phyloP scores from a whole-genome alignment of 2,888 invertebrate species.

The Cactoblastis cactorum region DNA sequence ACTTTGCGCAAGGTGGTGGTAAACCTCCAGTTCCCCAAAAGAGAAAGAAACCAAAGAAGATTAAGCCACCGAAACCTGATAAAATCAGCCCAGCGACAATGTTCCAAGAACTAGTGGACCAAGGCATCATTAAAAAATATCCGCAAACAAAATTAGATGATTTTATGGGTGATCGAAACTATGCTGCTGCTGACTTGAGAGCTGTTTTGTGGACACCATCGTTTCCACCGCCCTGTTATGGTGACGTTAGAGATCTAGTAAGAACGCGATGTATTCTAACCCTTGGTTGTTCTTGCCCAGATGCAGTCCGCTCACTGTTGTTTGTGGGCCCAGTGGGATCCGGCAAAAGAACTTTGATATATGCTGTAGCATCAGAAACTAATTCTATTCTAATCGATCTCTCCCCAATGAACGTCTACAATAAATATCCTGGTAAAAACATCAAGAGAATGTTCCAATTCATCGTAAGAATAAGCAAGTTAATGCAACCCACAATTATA shows the following conservation, averaged over 20 bases:
- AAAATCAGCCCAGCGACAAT: constrained; percentile 81
- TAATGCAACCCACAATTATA: constrained; percentile 87
- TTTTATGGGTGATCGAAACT: constrained; percentile 84
- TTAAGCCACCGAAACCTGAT: constrained; percentile 80
- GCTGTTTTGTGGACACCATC: constrained; percentile 58
- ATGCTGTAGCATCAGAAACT: constrained; percentile 87
- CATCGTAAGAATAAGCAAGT: constrained; percentile 81
- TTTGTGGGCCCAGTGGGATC: constrained; percentile 84
- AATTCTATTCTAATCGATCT: constrained; percentile 88
- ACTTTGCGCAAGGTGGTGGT: constrained; percentile 36
- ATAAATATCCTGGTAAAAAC: constrained; percentile 84
- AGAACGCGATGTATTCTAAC: constrained; percentile 81
- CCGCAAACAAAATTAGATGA: constrained; percentile 80
- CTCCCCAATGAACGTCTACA: constrained; percentile 82
- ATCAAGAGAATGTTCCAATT: constrained; percentile 82
- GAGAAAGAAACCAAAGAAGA: constrained; percentile 57
- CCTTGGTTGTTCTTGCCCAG: constrained; percentile 63
- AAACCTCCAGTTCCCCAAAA: constrained; percentile 47
- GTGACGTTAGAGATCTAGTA: constrained; percentile 81
- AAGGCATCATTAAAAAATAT: constrained; percentile 83
- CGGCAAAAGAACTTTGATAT: constrained; percentile 85
- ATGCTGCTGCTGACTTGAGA: constrained; percentile 76
- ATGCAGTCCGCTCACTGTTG: constrained; percentile 79
- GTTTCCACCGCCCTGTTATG: constrained; percentile 76
- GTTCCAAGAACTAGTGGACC: constrained; percentile 85